Percentiles rank a stretch among this genome's conserved stretches.
These are phyloP conservation scores for Lasioglossum pauxillum DNA, from an alignment of 2,888 invertebrate genomes.

Conservation along the genomic window DNA sequence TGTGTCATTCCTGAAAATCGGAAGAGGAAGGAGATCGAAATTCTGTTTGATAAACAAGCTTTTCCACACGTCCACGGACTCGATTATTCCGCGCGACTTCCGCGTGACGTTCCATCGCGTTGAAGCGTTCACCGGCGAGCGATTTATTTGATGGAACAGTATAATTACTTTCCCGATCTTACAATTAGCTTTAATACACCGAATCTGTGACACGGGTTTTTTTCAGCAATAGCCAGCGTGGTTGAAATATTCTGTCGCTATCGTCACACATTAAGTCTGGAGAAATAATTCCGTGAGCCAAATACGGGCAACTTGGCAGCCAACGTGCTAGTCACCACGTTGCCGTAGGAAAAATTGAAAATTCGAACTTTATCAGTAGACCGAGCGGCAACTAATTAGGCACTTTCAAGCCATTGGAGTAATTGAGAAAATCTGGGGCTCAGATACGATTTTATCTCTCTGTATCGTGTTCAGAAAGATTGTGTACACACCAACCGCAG, in stretches of 20 bases:
- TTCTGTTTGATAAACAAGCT: conserved; percentile 12
- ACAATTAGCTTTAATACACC: too few species aligned
- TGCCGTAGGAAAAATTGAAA: too few species aligned
- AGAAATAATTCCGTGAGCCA: too few species aligned
- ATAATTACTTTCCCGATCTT: background rate
- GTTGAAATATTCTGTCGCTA: too few species aligned
- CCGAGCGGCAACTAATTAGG: too few species aligned
- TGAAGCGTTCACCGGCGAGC: background rate
- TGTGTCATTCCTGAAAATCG: conserved; percentile 31
- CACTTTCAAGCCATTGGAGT: background rate
- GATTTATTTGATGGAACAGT: too few species aligned
- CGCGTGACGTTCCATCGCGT: background rate
- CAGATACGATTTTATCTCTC: background rate
- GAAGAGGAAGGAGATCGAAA: conserved; percentile 1
- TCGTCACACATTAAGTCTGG: too few species aligned
- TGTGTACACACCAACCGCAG: background rate
- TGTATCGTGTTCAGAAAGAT: background rate
- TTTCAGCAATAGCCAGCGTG: too few species aligned
- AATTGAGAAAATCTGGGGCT: background rate
- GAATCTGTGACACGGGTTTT: too few species aligned
- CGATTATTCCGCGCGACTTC: background rate
- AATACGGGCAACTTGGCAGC: too few species aligned
- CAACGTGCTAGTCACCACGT: too few species aligned
- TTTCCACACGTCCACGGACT: background rate
- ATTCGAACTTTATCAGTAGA: too few species aligned